Base-by-base conservation (phyloP, 2,888 invertebrate genomes). In the Chalcis sispes region DNA sequence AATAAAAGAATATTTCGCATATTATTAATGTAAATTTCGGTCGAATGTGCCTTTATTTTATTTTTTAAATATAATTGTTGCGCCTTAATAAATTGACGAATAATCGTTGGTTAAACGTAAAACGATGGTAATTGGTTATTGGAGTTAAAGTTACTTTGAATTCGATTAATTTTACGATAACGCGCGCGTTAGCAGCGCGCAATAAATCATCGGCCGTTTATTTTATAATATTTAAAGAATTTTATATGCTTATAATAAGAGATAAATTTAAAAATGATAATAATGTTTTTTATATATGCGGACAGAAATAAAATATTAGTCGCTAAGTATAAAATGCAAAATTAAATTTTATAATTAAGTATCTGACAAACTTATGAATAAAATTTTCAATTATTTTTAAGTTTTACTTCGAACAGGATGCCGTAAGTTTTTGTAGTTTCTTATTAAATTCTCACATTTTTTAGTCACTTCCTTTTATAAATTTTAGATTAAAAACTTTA, bases 101-200 rank as follows among this genome's bases (percentile, higher is more conserved):
- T 72, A 62, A 71, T 71, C 15, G 29, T 20, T 42, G 23, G 62
- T 54, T 71, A 46, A n/a, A n/a, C 52, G 27, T 13, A 72, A 64
- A 62, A 32, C 48, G 36, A 72, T 23, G 54, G 48, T 64, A 64
- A 72, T 72, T 72, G 64, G n/a, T 64, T 64, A 72, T 56, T 25
- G 72, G 64, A 56, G 32, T 64, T 72, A 15, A 62, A 46, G 27
- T 46, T 36, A 48, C 48, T 36, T 50, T 23, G 48, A 59, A 36
- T 36, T 48, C 13, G 72, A 72, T 72, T 72, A 64, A 64, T 64
- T 46, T 64, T 32, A n/a, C 23, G 72, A 72, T 72, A 72, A 56
- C 25, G 48, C 46, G 69, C 69, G 36, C 48, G 59, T 23, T 69
- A 52, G 42, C 20, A 15, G 52, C 27, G 2, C 52, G 48, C 40